Evolutionary conservation across 1,140 invertebrate genomes (phyloP), one percentile per base, ranked within the genome.

Genomic region (Drosophila trapezifrons): DNA sequence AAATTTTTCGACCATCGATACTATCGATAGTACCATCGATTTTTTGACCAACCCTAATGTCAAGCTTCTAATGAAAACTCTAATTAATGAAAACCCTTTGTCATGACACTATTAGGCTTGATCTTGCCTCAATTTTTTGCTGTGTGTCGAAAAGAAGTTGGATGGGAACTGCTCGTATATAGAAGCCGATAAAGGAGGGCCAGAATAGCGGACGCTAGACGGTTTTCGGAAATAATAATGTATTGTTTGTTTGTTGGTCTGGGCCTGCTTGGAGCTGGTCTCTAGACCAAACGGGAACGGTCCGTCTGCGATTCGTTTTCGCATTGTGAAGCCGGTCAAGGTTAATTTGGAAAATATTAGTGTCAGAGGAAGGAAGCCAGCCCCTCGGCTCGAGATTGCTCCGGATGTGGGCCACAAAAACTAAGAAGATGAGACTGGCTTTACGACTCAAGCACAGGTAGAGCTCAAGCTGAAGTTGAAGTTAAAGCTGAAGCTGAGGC

Each of bases 241-340:
- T 55, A 81, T 67, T 60, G 59, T 65, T 37, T 75, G 74, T 47
- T 71, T 70, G 52, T 58, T 43, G 66, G 18, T 38, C 38, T 49
- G 35, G 10, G 35, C 15, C 42, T 47, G 56, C 67, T 70, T 71
- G 29, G 9, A 32, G 29, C 3, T 32, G 67, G 67, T 71, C 65
- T 69, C 55, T 22, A 45, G 51, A 51, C 71, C 66, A 65, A 86
- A 87, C 83, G 65, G 71, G 82, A 73, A 82, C 83, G 66, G 57
- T 42, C 27, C 52, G 79, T 87, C 66, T 86, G 42, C 56, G 65
- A 69, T 47, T 76, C 56, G 65, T 75, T 47, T 76, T 86, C 63
- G 56, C 76, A 83, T 83, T 87, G 80, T 89, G 67, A 83, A 80
- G 80, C 76, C 84, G 84, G 84, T 87, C 84, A 87, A 87, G 83